Evolutionary conservation across 2,113 vertebrate species (phyloP).

Genomic region (Gobiocypris rarus): DNA sequence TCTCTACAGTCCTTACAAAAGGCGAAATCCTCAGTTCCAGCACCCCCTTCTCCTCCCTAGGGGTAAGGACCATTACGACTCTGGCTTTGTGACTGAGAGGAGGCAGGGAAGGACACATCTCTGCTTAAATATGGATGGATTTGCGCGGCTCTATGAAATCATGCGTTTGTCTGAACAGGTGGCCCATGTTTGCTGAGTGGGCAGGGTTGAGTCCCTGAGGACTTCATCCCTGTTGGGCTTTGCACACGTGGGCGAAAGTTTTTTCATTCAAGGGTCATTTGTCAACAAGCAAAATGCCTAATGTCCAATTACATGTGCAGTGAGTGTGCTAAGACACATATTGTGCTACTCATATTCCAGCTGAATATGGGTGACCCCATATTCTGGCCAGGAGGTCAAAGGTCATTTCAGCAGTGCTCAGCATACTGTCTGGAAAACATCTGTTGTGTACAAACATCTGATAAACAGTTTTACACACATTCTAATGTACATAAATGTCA

Average conservation of each 20-base stretch:
- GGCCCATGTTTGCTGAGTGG: slow-evolving; percentile 45
- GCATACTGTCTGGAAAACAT: neutral
- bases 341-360: neutral
- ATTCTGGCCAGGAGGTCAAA: slow-evolving; percentile 3
- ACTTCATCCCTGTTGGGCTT: neutral
- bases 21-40: slow-evolving; percentile 33
- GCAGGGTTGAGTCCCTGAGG: slow-evolving; percentile 52
- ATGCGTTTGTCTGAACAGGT: slow-evolving; percentile 42
- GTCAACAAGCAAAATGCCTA: slow-evolving; percentile 13
- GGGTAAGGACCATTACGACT: slow-evolving; percentile 59
- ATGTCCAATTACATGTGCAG: neutral
- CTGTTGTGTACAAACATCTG: neutral
- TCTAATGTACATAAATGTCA: too few relatives aligned
- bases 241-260: slow-evolving; percentile 32
- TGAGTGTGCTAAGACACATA: neutral
- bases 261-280: slow-evolving; percentile 17
- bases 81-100: slow-evolving; percentile 42
- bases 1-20: slow-evolving; percentile 32
- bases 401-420: neutral
- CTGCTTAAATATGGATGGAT: slow-evolving; percentile 62
- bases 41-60: slow-evolving; percentile 46
- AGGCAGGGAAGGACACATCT: slow-evolving; percentile 55
- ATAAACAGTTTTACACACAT: neutral
- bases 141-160: slow-evolving; percentile 47
- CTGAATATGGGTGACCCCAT: slow-evolving; percentile 8